A percentile compares a stretch with the other conserved stretches of the same genome.
These are phyloP conservation scores for Tor tambroides DNA, from an alignment of 2,113 vertebrate species.

Conservation along the genomic window DNA sequence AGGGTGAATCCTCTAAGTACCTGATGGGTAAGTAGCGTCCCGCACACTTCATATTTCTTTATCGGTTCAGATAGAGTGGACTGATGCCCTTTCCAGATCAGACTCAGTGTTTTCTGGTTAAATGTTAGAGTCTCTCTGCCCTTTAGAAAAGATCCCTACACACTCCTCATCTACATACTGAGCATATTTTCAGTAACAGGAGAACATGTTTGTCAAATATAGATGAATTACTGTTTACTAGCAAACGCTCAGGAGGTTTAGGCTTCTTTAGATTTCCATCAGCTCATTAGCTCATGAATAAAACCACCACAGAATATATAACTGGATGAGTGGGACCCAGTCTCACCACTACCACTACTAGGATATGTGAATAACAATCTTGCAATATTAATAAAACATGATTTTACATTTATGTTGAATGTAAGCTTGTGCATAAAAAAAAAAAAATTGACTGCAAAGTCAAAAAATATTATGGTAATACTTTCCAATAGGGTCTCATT, in stretches of 20 bases:
- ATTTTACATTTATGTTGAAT: not conserved
- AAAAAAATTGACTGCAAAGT: too few species aligned
- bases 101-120: not conserved
- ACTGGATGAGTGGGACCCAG: not conserved
- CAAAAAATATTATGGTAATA: too few species aligned
- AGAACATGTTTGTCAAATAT: not conserved
- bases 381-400: conserved; percentile 8
- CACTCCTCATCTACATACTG: conserved; percentile 1
- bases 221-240: not conserved
- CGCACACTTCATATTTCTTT: not conserved
- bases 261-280: not conserved
- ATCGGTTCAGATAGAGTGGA: not conserved
- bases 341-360: not conserved
- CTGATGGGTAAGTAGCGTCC: not conserved
- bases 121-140: not conserved
- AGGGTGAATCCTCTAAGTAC: not conserved
- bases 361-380: not conserved
- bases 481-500: too few species aligned
- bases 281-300: not conserved
- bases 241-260: not conserved
- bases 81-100: conserved; percentile 20
- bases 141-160: conserved; percentile 14
- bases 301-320: not conserved
- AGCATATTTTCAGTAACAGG: not conserved
- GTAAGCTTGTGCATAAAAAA: too few species aligned